phyloP scores from a whole-genome alignment of 2,113 vertebrate species.

The Willisornis vidua region DNA sequence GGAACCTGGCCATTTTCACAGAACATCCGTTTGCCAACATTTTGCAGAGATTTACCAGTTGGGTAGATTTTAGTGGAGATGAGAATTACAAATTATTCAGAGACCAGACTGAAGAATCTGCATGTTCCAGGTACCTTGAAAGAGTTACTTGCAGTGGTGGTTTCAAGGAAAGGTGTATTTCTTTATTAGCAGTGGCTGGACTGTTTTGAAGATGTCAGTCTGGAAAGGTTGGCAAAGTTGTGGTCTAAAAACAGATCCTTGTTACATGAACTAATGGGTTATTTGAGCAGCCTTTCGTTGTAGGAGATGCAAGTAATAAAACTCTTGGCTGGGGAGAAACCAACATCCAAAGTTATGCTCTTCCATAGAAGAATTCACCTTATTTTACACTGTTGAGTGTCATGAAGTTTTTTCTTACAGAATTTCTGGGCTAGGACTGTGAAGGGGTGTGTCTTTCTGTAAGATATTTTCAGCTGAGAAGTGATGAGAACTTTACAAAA shows the following conservation, averaged over 20 bases:
- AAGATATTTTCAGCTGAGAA: not conserved
- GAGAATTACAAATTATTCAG: not conserved
- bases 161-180: not conserved
- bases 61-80: not conserved
- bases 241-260: not conserved
- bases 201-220: not conserved
- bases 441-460: not conserved
- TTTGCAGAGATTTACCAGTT: not conserved
- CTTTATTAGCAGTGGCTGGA: not conserved
- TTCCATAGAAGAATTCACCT: not conserved
- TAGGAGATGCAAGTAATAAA: not conserved
- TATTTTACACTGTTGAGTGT: not conserved
- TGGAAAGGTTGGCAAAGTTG: not conserved
- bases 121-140: not conserved
- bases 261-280: not conserved
- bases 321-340: not conserved
- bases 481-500: not conserved
- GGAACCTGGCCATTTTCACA: not conserved
- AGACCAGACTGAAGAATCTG: not conserved
- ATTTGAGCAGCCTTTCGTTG: not conserved
- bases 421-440: not conserved
- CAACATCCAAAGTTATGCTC: not conserved
- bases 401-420: fast-evolving
- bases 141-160: not conserved
- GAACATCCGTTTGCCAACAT: not conserved